A percentile compares a stretch with the other conserved stretches of the same genome.
Conservation (phyloP, 1,140 invertebrate genomes). For the Leptoteleia sp. region DNA sequence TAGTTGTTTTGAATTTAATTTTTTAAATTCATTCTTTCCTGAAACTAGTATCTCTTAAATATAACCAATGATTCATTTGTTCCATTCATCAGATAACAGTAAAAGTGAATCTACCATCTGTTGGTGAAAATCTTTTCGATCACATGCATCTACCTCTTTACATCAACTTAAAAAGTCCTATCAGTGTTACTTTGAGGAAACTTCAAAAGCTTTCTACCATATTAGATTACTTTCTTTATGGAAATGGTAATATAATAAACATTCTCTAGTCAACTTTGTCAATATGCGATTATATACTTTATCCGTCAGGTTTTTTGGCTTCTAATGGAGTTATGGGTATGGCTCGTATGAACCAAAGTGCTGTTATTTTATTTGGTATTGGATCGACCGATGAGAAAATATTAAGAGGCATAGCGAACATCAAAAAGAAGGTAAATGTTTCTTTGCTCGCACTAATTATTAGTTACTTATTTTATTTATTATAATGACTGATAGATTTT, state of each 20-base stretch:
- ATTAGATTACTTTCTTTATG: slow-evolving; percentile 83
- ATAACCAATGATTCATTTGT: neutral
- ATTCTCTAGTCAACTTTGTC: too few relatives aligned
- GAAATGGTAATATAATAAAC: slow-evolving; percentile 80
- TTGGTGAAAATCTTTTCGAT: slow-evolving; percentile 87
- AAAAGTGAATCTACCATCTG: slow-evolving; percentile 80
- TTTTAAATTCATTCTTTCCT: neutral
- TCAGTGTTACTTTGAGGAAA: slow-evolving; percentile 85
- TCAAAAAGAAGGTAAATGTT: slow-evolving; percentile 82
- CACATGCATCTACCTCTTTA: slow-evolving; percentile 87
- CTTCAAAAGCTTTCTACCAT: slow-evolving; percentile 82
- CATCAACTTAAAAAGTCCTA: slow-evolving; percentile 83
- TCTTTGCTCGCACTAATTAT: neutral
- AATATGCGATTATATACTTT: too few relatives aligned
- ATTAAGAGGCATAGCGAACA: slow-evolving; percentile 85
- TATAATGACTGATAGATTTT: slow-evolving; percentile 81
- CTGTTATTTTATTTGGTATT: slow-evolving; percentile 85
- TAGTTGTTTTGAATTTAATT: neutral
- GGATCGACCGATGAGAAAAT: slow-evolving; percentile 85
- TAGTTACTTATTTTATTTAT: slow-evolving; percentile 34
- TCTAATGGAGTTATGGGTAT: slow-evolving; percentile 84
- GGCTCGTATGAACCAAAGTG: slow-evolving; percentile 80
- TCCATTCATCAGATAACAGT: slow-evolving; percentile 74
- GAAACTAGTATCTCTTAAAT: neutral
- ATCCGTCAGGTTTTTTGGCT: slow-evolving; percentile 79